Conservation (phyloP, 2,113 vertebrate species). For the Serilophus lunatus region DNA sequence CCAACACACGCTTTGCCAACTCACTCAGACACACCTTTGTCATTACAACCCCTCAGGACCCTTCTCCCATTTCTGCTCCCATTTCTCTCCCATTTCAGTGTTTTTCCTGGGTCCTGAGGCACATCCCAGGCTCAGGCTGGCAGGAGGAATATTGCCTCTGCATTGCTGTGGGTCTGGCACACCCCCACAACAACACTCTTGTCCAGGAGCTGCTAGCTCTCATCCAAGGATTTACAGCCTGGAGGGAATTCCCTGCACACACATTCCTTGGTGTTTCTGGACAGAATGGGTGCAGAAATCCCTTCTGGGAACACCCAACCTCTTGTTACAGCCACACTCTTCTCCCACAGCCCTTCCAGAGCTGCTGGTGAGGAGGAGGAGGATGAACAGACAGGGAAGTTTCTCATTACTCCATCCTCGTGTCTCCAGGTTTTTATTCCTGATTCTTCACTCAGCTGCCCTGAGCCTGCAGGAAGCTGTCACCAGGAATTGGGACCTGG, state of each 20-base stretch:
- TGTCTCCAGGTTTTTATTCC: too few relatives aligned
- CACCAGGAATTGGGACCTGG: background rate
- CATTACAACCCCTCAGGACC: background rate
- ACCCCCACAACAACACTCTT: too few relatives aligned
- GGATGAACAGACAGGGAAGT: accelerated
- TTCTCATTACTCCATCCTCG: background rate
- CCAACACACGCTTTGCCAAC: background rate
- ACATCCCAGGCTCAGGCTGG: background rate
- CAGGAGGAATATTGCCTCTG: too few relatives aligned
- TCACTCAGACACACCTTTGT: background rate
- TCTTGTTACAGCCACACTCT: background rate
- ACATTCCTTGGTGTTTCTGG: background rate
- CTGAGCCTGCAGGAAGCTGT: background rate
- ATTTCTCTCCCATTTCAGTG: background rate
- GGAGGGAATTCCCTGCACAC: background rate
- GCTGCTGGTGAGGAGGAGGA: background rate
- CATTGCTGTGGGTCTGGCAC: background rate
- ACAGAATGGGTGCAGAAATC: background rate
- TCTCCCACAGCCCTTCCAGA: background rate
- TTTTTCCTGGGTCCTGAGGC: background rate
- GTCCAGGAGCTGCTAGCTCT: too few relatives aligned
- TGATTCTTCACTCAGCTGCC: background rate
- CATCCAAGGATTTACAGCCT: background rate
- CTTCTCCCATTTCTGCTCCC: background rate
- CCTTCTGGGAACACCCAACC: background rate